These are phyloP conservation scores for Campylorhamphus procurvoides DNA, from an alignment of 2,113 vertebrate species.

Conservation along the genomic window DNA sequence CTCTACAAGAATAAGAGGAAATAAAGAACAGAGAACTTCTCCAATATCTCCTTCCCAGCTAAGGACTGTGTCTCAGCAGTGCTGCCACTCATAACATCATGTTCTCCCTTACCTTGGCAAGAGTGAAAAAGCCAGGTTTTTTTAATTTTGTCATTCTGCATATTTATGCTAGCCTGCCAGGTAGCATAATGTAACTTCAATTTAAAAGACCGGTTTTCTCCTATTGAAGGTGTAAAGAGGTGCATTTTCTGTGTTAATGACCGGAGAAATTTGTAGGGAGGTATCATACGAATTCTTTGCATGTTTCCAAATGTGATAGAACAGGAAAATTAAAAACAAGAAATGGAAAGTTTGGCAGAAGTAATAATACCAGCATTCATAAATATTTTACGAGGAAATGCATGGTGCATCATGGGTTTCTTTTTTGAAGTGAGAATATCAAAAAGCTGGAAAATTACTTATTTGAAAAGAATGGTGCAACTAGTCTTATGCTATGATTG, in stretches of 20 bases:
- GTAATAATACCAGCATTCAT: neutral
- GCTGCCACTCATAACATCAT: neutral
- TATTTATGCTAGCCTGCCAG: neutral
- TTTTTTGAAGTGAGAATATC: neutral
- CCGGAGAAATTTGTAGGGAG: neutral
- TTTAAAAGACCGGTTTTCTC: neutral
- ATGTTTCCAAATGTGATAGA: neutral
- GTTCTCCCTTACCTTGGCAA: neutral
- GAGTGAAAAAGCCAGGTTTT: neutral
- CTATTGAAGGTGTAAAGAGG: neutral
- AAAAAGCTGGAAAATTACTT: neutral
- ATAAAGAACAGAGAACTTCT: neutral
- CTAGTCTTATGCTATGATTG: neutral
- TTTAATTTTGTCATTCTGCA: neutral
- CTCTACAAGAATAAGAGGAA: neutral
- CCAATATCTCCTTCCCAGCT: neutral
- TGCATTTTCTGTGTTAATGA: neutral
- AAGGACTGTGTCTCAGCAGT: neutral
- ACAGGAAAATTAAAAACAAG: neutral
- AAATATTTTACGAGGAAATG: neutral
- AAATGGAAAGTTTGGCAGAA: neutral
- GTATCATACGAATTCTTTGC: neutral
- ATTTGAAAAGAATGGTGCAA: neutral
- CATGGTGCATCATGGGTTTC: neutral
- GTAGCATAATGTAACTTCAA: neutral